Percentiles rank a stretch among this genome's conserved stretches.
These are phyloP conservation scores for Lysandra bellargus DNA, from an alignment of 2,888 invertebrate species.

Conservation along the genomic window DNA sequence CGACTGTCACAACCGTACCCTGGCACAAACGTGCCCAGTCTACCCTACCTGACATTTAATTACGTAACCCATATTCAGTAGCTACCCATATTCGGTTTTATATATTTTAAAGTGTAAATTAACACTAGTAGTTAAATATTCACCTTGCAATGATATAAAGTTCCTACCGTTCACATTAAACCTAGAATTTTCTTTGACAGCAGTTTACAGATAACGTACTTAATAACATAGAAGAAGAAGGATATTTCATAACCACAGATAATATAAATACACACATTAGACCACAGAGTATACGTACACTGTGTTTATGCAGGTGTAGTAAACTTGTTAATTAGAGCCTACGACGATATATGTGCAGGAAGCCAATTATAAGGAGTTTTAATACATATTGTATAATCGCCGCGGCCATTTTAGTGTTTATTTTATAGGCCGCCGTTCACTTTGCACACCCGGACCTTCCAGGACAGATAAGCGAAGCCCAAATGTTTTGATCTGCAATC, in stretches of 20 bases:
- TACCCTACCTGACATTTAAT: no score
- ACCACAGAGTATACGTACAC: slow-evolving; percentile 36
- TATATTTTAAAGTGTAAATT: neutral
- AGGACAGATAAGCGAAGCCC: slow-evolving; percentile 18
- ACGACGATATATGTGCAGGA: slow-evolving; percentile 27
- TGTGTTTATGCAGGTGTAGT: slow-evolving; percentile 31
- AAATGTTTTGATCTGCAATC: neutral
- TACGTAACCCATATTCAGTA: no score
- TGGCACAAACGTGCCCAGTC: no score
- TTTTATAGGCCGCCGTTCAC: slow-evolving; percentile 17
- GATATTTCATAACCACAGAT: slow-evolving; percentile 40
- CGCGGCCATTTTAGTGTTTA: slow-evolving; percentile 7
- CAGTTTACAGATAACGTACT: slow-evolving; percentile 20
- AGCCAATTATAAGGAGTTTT: slow-evolving; percentile 23
- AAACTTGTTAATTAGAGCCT: slow-evolving; percentile 29
- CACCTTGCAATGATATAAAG: neutral
- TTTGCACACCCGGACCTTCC: slow-evolving; percentile 19
- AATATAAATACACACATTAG: slow-evolving; percentile 34
- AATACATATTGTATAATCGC: slow-evolving; percentile 14
- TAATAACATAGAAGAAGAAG: slow-evolving; percentile 41
- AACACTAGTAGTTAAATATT: neutral
- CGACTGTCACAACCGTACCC: no score
- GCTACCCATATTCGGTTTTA: neutral
- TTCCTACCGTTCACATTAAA: slow-evolving; percentile 14
- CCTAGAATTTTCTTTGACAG: slow-evolving; percentile 26